Evolutionary conservation across 1,140 invertebrate genomes (phyloP).

Genomic region (Monomorium pharaonis): DNA sequence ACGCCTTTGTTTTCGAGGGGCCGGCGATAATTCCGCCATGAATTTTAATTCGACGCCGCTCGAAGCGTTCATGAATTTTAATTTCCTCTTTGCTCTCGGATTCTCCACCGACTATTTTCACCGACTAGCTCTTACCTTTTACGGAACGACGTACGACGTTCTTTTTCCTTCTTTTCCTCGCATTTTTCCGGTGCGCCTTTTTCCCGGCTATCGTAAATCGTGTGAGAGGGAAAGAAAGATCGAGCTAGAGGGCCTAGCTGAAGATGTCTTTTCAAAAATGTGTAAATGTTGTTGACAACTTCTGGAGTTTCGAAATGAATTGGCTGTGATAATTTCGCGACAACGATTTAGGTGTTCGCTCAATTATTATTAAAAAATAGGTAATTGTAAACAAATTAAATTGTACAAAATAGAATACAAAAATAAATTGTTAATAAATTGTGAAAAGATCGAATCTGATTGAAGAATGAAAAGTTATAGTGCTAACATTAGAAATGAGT

Average conservation of each 20-base stretch:
- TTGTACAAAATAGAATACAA: background rate
- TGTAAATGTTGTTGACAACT: slow-evolving; percentile 16
- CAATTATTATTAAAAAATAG: background rate
- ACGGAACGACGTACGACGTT: background rate
- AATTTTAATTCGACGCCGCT: slow-evolving; percentile 77
- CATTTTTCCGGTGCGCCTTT: background rate
- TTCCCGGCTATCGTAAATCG: background rate
- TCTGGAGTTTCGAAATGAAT: background rate
- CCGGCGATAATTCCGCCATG: slow-evolving; percentile 74
- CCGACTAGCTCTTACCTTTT: slow-evolving; percentile 28
- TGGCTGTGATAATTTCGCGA: background rate
- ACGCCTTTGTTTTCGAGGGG: slow-evolving; percentile 75
- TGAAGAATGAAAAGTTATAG: background rate
- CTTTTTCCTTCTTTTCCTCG: background rate
- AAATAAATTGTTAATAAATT: slow-evolving; percentile 1
- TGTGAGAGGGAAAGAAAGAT: background rate
- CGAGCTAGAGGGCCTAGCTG: background rate
- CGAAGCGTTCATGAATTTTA: slow-evolving; percentile 79
- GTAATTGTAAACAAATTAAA: background rate
- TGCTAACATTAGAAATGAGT: background rate
- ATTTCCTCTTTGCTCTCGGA: slow-evolving; percentile 70
- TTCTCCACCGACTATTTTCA: slow-evolving; percentile 57
- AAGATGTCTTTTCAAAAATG: background rate
- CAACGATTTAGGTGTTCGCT: background rate
- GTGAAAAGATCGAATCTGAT: background rate